Percentiles rank a stretch among this genome's conserved stretches.
Evolutionary conservation across 2,888 invertebrate species (phyloP).

Genomic region (Tryphoninae sp.): DNA sequence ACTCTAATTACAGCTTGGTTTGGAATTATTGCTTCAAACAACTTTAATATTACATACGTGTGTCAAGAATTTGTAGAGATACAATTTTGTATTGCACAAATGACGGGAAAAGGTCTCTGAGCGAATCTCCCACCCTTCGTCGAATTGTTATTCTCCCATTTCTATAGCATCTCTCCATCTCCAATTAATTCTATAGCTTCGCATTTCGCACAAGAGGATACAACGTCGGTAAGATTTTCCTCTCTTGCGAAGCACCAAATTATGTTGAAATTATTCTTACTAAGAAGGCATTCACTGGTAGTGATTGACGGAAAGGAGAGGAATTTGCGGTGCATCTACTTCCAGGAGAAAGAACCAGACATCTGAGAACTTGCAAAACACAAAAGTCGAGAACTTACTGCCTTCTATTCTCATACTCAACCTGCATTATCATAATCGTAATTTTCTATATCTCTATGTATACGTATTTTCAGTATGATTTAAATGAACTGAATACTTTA

Average conservation of each 20-base stretch:
- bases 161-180: neutral
- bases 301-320: slow-evolving; percentile 19
- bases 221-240: slow-evolving; percentile 10
- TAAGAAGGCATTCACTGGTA: slow-evolving; percentile 41
- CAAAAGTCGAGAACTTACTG: neutral
- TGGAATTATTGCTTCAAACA: too few relatives aligned
- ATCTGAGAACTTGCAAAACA: slow-evolving; percentile 49
- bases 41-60: too few relatives aligned
- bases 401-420: slow-evolving; percentile 35
- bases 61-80: too few relatives aligned
- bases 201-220: slow-evolving; percentile 5
- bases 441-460: neutral
- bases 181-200: slow-evolving; percentile 39
- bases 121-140: too few relatives aligned
- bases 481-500: too few relatives aligned
- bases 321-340: neutral
- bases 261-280: slow-evolving; percentile 57
- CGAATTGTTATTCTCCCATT: too few relatives aligned
- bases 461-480: neutral
- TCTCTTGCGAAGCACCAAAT: slow-evolving; percentile 44
- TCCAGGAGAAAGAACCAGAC: slow-evolving; percentile 30
- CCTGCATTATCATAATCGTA: slow-evolving; percentile 27
- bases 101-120: too few relatives aligned
- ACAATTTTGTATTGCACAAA: too few relatives aligned
- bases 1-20: too few relatives aligned